Conservation (phyloP, 2,888 invertebrate species). For the Agonopterix alstromeriana region DNA sequence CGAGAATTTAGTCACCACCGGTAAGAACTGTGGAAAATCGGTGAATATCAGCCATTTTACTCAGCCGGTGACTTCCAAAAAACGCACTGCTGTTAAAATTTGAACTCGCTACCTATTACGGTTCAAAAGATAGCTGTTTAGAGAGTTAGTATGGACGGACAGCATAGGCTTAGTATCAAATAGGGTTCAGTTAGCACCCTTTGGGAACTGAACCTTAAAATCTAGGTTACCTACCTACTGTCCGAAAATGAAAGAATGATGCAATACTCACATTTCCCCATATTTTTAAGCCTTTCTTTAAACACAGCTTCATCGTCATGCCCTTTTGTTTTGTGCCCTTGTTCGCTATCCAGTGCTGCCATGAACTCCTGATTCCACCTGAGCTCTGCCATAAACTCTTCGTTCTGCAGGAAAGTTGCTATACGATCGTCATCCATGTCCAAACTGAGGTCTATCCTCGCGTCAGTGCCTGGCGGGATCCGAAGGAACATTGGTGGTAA, state of each 20-base stretch:
- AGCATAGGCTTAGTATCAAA: too few relatives aligned
- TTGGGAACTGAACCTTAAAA: too few relatives aligned
- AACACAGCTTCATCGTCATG: conserved; percentile 84
- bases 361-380: conserved; percentile 92
- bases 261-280: conserved; percentile 82
- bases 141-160: too few relatives aligned
- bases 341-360: conserved; percentile 87
- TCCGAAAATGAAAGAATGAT: background rate
- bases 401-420: conserved; percentile 91
- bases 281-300: conserved; percentile 86
- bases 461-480: conserved; percentile 70
- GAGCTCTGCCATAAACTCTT: conserved; percentile 92
- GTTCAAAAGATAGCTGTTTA: too few relatives aligned
- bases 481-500: conserved; percentile 88
- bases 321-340: conserved; percentile 63
- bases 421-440: conserved; percentile 91
- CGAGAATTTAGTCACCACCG: too few relatives aligned
- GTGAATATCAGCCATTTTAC: too few relatives aligned
- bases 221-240: too few relatives aligned
- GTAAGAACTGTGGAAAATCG: too few relatives aligned
- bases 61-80: too few relatives aligned
- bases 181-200: too few relatives aligned
- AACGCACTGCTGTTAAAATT: too few relatives aligned
- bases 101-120: too few relatives aligned
- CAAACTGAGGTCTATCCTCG: conserved; percentile 60